phyloP scores from a whole-genome alignment of 2,797 vertebrate species.

The Mus caroli region DNA sequence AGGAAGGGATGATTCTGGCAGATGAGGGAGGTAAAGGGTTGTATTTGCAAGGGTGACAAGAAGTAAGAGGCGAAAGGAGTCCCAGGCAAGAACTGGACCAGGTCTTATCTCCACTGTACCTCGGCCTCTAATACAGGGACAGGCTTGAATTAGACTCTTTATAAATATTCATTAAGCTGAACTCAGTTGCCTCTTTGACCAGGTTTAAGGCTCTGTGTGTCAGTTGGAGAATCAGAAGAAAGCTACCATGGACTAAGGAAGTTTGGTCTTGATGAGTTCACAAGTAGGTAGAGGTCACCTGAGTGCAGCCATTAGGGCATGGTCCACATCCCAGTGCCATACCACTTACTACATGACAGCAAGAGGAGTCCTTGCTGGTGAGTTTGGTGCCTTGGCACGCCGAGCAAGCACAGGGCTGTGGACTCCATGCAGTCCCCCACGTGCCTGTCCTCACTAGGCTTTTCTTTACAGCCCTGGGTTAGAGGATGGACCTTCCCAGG shows the following conservation, averaged over 20 bases:
- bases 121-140: not conserved
- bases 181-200: not conserved
- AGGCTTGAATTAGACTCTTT: not conserved
- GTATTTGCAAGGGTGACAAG: not conserved
- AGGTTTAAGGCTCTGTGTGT: not conserved
- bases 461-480: not conserved
- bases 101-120: not conserved
- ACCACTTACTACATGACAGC: not conserved
- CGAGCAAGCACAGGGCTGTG: not conserved
- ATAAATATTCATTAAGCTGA: conserved; percentile 16
- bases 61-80: not conserved
- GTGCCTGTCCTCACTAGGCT: not conserved
- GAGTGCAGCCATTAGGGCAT: not conserved
- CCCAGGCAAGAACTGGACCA: not conserved
- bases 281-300: not conserved
- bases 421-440: not conserved
- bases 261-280: conserved; percentile 30
- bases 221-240: not conserved
- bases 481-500: not conserved
- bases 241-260: not conserved
- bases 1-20: not conserved
- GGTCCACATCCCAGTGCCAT: not conserved
- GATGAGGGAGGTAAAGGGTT: not conserved
- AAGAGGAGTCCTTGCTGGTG: not conserved
- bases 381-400: not conserved